phyloP scores from a whole-genome alignment of 2,888 invertebrate genomes.

The Caenorhabditis sp. region DNA sequence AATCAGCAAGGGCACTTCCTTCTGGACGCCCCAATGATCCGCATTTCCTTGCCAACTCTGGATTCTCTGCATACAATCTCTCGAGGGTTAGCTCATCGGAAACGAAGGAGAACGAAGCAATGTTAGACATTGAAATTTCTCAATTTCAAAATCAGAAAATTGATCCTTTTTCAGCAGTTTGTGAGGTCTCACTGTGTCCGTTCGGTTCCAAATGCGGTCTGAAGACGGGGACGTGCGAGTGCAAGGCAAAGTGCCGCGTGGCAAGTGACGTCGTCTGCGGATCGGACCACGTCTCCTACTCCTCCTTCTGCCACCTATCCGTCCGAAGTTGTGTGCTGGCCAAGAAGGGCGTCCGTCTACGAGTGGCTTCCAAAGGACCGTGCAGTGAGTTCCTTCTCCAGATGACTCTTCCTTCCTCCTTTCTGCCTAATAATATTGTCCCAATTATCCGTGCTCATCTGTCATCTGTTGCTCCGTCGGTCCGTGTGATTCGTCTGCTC shows the following conservation, averaged over 20 bases:
- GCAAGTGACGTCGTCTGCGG: conserved; percentile 61
- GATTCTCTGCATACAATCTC: conserved; percentile 63
- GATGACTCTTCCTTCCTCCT: no score
- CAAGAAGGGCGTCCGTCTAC: conserved; percentile 48
- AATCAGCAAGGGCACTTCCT: conserved; percentile 46
- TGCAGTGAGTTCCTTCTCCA: conserved; percentile 63
- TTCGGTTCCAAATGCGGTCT: conserved; percentile 67
- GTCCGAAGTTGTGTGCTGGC: conserved; percentile 61
- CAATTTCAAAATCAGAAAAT: neutral
- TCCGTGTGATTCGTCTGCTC: conserved; percentile 37
- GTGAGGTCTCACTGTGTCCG: conserved; percentile 64
- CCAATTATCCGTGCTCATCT: conserved; percentile 31
- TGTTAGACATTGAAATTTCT: no score
- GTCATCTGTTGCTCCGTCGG: conserved; percentile 34
- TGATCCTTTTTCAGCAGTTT: conserved; percentile 62
- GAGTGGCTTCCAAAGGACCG: conserved; percentile 57
- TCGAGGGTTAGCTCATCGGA: conserved; percentile 52
- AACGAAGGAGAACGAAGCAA: conserved; percentile 56
- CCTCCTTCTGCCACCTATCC: conserved; percentile 65
- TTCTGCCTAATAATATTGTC: conserved; percentile 17
- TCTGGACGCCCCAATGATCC: conserved; percentile 55
- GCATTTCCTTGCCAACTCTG: conserved; percentile 59
- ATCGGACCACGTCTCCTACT: conserved; percentile 65
- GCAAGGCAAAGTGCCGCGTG: conserved; percentile 60
- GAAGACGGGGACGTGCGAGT: conserved; percentile 66